Evolutionary conservation across 2,113 vertebrate genomes (phyloP).

Genomic region (Phalacrocorax aristotelis): DNA sequence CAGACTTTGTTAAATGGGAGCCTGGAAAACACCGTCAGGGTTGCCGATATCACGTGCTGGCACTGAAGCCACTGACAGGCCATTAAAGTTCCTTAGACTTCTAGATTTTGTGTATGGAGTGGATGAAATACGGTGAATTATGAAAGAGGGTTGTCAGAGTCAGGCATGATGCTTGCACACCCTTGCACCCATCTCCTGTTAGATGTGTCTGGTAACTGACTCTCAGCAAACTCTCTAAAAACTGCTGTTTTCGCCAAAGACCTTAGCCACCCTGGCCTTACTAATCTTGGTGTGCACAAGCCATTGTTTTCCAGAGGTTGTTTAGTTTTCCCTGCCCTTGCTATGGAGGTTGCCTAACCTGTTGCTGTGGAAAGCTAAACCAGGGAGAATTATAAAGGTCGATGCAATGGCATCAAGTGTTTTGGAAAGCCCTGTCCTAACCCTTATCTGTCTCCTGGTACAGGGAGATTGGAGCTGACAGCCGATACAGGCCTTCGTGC

Average conservation of each 20-base stretch:
- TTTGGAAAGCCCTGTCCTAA: background rate
- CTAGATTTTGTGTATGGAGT: background rate
- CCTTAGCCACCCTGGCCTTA: background rate
- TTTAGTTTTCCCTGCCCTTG: background rate
- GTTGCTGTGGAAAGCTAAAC: background rate
- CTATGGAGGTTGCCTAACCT: background rate
- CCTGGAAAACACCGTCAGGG: background rate
- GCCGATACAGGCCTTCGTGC: background rate
- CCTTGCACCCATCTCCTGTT: too few relatives aligned
- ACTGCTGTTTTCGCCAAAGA: background rate
- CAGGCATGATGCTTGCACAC: background rate
- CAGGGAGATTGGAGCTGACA: background rate
- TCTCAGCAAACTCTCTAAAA: background rate
- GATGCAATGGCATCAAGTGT: fast-evolving
- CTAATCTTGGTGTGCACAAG: fast-evolving
- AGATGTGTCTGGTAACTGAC: background rate
- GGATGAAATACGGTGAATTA: background rate
- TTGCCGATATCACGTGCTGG: background rate
- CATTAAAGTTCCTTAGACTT: background rate
- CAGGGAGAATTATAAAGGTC: background rate
- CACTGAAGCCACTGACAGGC: background rate
- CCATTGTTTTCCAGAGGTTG: background rate
- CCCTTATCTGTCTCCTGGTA: background rate
- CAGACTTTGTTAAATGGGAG: background rate
- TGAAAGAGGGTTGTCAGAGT: background rate